A percentile compares a stretch with the other conserved stretches of the same genome.
Evolutionary conservation across 2,113 vertebrate genomes (phyloP).

Genomic region (Engystomops pustulosus): DNA sequence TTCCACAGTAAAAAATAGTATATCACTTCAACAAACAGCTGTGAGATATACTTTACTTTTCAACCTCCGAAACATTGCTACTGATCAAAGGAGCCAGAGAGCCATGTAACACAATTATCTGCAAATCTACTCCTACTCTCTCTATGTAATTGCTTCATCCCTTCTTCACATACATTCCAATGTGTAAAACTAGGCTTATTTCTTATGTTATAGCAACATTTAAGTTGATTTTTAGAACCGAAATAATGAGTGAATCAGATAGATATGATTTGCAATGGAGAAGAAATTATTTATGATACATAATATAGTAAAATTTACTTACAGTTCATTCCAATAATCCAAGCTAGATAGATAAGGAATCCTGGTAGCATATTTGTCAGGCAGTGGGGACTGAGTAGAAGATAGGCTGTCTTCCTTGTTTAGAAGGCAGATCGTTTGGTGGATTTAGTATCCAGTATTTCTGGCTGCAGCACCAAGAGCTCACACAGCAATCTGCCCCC

Average conservation of each 20-base stretch:
- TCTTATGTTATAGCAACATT: background rate
- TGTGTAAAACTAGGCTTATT: background rate
- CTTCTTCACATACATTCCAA: background rate
- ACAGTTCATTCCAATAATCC: conserved; percentile 72
- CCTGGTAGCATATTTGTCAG: conserved; percentile 68
- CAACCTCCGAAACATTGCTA: background rate
- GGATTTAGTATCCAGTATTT: conserved; percentile 28
- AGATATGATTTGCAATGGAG: background rate
- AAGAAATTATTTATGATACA: background rate
- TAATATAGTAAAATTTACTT: conserved; percentile 65
- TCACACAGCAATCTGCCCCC: conserved; percentile 21
- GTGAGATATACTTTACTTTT: background rate
- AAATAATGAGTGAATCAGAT: background rate
- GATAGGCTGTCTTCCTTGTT: background rate
- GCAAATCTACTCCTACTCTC: background rate
- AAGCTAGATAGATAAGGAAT: conserved; percentile 68
- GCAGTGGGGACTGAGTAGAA: background rate
- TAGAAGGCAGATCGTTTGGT: conserved; percentile 26
- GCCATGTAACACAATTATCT: background rate
- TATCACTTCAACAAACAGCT: too few relatives aligned
- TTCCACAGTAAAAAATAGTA: background rate
- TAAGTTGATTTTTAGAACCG: background rate
- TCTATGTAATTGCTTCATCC: background rate
- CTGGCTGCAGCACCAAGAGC: conserved; percentile 34
- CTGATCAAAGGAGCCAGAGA: background rate